Evolutionary conservation across 2,113 vertebrate genomes (phyloP).

Genomic region (Lophotis ruficrista): DNA sequence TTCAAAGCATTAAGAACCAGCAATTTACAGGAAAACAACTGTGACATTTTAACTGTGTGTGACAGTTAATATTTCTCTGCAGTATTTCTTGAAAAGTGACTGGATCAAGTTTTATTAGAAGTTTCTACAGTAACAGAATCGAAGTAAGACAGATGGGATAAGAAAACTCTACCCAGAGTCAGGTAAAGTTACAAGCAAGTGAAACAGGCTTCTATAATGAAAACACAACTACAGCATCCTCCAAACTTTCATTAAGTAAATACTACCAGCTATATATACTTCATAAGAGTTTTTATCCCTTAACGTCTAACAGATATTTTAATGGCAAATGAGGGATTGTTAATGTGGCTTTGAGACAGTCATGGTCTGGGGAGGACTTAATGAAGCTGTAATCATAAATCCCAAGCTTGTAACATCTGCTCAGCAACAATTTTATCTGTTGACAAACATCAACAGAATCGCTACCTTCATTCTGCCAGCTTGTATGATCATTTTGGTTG

Average conservation of each 20-base stretch:
- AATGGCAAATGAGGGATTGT: background rate
- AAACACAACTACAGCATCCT: background rate
- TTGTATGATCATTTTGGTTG: background rate
- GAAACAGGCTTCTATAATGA: background rate
- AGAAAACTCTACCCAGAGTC: background rate
- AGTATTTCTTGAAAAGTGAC: background rate
- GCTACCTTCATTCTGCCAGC: background rate
- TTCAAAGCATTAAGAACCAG: background rate
- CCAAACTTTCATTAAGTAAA: background rate
- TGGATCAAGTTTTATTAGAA: background rate
- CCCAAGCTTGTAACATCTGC: background rate
- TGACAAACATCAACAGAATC: background rate
- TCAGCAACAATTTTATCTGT: conserved; percentile 13
- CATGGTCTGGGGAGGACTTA: background rate
- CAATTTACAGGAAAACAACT: background rate
- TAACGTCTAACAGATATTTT: background rate
- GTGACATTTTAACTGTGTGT: background rate
- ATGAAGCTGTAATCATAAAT: background rate
- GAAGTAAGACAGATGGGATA: background rate
- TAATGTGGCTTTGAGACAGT: background rate
- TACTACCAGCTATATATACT: background rate
- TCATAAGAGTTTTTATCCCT: background rate
- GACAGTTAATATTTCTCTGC: background rate
- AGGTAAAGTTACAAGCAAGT: background rate
- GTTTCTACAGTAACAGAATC: background rate